Conservation (phyloP, 2,113 vertebrate species). For the Serinus canaria region DNA sequence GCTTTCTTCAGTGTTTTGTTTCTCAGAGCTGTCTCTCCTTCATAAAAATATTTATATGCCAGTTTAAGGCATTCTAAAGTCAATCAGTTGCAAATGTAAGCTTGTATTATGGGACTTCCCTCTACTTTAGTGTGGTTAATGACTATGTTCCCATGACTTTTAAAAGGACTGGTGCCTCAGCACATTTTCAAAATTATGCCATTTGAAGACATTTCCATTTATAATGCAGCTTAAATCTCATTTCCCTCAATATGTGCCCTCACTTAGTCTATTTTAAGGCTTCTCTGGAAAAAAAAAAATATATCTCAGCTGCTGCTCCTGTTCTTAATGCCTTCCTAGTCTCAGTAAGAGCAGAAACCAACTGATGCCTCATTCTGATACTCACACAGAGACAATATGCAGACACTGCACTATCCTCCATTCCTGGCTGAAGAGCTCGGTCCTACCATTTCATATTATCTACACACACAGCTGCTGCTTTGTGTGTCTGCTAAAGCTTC, state of each 20-base stretch:
- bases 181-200: slow-evolving; percentile 42
- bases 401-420: neutral
- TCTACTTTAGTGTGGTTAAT: slow-evolving; percentile 35
- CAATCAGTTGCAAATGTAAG: slow-evolving; percentile 20
- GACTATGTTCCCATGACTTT: slow-evolving; percentile 41
- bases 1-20: neutral
- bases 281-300: neutral
- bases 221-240: slow-evolving; percentile 59
- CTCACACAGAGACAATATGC: neutral
- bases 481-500: neutral
- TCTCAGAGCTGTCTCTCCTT: neutral
- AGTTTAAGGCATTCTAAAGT: slow-evolving; percentile 28
- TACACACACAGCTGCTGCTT: neutral
- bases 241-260: slow-evolving; percentile 49
- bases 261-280: slow-evolving; percentile 43
- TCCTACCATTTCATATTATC: neutral
- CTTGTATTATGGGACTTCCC: neutral
- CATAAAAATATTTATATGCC: neutral
- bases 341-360: slow-evolving; percentile 10
- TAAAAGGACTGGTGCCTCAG: slow-evolving; percentile 48
- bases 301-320: neutral
- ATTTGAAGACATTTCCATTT: slow-evolving; percentile 45
- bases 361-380: neutral
- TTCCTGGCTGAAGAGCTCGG: neutral
- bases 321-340: slow-evolving; percentile 17